These are phyloP conservation scores for Danaus chrysippus DNA, from an alignment of 2,888 invertebrate genomes.

Conservation along the genomic window DNA sequence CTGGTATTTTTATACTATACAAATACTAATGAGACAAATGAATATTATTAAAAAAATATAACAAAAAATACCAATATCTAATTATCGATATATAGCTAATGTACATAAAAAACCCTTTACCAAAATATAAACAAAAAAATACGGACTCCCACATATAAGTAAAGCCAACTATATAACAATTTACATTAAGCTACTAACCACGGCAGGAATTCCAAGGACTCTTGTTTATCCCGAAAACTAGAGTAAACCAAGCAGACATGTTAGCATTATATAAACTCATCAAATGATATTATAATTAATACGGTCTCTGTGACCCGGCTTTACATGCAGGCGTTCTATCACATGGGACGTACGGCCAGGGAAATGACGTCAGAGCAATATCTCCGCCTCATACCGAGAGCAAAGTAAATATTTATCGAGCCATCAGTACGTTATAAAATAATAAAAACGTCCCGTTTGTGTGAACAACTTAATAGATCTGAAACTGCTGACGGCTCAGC, in stretches of 20 bases:
- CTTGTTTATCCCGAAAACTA: slow-evolving; percentile 90
- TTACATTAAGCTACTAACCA: slow-evolving; percentile 84
- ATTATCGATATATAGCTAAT: background rate
- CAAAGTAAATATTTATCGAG: slow-evolving; percentile 44
- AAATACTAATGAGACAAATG: background rate
- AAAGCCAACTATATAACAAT: slow-evolving; percentile 52
- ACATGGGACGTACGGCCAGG: too few relatives aligned
- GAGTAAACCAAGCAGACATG: slow-evolving; percentile 73
- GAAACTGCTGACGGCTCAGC: slow-evolving; percentile 23
- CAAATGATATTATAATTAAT: slow-evolving; percentile 20
- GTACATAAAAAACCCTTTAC: background rate
- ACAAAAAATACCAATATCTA: background rate
- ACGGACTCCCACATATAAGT: slow-evolving; percentile 31
- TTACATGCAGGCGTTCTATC: too few relatives aligned
- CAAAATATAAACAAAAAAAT: slow-evolving; percentile 9
- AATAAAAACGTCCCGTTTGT: slow-evolving; percentile 60
- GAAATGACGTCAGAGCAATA: too few relatives aligned
- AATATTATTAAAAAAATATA: background rate
- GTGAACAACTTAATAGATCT: slow-evolving; percentile 60
- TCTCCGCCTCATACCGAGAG: too few relatives aligned
- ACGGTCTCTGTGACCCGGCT: background rate
- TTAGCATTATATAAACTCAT: slow-evolving; percentile 42
- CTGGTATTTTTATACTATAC: background rate
- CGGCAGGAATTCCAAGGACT: slow-evolving; percentile 87
- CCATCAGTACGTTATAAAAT: slow-evolving; percentile 50